Percentiles rank a stretch among this genome's conserved stretches.
These are phyloP conservation scores for Caenorhabditis plicata DNA, from an alignment of 2,888 invertebrate species.

Conservation along the genomic window DNA sequence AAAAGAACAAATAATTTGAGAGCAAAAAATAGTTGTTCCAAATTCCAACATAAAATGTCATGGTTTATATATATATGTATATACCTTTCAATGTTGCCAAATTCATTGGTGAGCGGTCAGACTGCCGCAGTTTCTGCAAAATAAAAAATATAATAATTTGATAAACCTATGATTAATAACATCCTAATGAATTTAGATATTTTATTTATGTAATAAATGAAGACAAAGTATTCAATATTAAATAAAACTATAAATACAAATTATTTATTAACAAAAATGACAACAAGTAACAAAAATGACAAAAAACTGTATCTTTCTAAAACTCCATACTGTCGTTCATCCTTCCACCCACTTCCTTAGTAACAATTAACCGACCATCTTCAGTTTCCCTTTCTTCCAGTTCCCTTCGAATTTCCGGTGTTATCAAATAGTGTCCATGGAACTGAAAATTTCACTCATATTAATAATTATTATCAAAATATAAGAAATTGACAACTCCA, in stretches of 20 bases:
- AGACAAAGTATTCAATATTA: too few relatives aligned
- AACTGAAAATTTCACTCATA: constrained; percentile 34
- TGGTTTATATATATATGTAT: too few relatives aligned
- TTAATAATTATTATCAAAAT: too few relatives aligned
- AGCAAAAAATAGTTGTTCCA: constrained; percentile 5
- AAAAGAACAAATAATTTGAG: constrained; percentile 2
- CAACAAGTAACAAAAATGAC: constrained; percentile 7
- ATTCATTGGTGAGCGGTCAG: too few relatives aligned
- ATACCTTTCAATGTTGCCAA: too few relatives aligned
- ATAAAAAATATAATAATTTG: constrained; percentile 2
- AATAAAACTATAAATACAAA: too few relatives aligned
- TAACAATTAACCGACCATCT: constrained; percentile 38
- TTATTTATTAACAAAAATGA: too few relatives aligned
- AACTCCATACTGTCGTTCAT: constrained; percentile 47
- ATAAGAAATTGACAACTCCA: too few relatives aligned
- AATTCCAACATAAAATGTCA: too few relatives aligned
- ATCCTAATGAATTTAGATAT: constrained; percentile 4
- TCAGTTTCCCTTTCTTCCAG: constrained; percentile 77
- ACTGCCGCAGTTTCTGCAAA: too few relatives aligned
- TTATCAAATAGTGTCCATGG: constrained; percentile 74
- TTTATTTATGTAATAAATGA: too few relatives aligned
- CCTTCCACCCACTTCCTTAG: constrained; percentile 30
- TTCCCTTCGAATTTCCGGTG: constrained; percentile 83
- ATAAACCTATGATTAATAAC: neutral
- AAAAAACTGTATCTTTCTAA: constrained; percentile 2